Evolutionary conservation across 1,140 invertebrate species (phyloP).

Genomic region (Bombus cullumanus): DNA sequence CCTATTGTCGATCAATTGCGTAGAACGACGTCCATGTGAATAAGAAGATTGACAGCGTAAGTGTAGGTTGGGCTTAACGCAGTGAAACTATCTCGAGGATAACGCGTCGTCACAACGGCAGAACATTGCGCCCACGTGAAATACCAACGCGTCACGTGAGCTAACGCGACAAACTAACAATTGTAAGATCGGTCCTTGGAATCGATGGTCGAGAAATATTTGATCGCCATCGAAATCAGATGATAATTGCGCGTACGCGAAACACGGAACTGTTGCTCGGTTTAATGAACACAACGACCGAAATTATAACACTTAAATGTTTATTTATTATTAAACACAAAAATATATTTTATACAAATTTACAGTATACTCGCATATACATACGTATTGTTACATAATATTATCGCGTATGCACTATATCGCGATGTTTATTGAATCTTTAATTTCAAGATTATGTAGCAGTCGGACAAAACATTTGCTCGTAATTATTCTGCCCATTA

Average conservation of each 20-base stretch:
- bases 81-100: constrained; percentile 12
- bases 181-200: constrained; percentile 5
- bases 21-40: neutral
- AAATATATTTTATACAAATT: too few species aligned
- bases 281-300: too few species aligned
- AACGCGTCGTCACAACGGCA: constrained; percentile 8
- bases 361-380: too few species aligned
- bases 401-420: too few species aligned
- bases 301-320: neutral
- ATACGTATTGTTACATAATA: too few species aligned
- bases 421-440: neutral
- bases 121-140: constrained; percentile 51
- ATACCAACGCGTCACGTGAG: constrained; percentile 51
- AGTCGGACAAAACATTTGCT: neutral
- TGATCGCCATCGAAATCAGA: neutral
- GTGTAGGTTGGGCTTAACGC: neutral
- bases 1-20: too few species aligned
- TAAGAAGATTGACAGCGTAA: neutral
- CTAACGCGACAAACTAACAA: constrained; percentile 12
- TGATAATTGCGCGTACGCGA: neutral
- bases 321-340: neutral
- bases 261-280: too few species aligned
- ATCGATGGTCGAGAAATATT: constrained; percentile 14
- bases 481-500: neutral
- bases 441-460: too few species aligned